A percentile compares a stretch with the other conserved stretches of the same genome.
Conservation (phyloP, 2,113 vertebrate species). For the Calyptomena viridis region DNA sequence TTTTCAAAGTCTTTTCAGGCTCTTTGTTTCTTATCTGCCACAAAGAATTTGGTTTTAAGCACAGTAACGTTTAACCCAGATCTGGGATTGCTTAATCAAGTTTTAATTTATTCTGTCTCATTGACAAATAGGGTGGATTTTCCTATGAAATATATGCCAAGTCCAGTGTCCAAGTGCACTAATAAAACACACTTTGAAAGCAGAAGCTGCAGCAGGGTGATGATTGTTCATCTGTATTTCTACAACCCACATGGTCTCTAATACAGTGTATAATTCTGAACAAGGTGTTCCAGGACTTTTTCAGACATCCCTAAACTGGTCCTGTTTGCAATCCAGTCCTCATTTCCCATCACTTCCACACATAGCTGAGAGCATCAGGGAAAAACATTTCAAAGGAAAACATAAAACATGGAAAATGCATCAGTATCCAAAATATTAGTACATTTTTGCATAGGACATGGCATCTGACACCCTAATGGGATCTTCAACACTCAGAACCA, state of each 20-base stretch:
- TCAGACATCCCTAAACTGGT: background rate
- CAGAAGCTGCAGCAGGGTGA: background rate
- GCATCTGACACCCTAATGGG: background rate
- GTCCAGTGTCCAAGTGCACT: background rate
- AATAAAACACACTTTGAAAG: background rate
- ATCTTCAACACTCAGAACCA: background rate
- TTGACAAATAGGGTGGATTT: background rate
- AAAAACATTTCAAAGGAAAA: background rate
- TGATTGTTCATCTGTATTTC: background rate
- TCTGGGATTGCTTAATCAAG: slow-evolving; percentile 8
- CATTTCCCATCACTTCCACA: background rate
- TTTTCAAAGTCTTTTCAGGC: background rate
- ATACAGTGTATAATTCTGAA: background rate
- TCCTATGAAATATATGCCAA: background rate
- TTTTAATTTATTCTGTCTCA: background rate
- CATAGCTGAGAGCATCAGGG: background rate
- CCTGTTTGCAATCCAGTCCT: background rate
- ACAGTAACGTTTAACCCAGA: background rate
- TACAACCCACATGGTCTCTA: background rate
- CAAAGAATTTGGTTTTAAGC: background rate
- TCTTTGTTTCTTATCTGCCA: background rate
- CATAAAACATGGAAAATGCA: background rate
- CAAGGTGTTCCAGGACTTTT: background rate
- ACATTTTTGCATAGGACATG: background rate
- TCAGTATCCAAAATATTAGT: background rate